Percentiles rank a stretch among this genome's conserved stretches.
Evolutionary conservation across 2,888 invertebrate species (phyloP).

Genomic region (Yponomeuta sedellus): DNA sequence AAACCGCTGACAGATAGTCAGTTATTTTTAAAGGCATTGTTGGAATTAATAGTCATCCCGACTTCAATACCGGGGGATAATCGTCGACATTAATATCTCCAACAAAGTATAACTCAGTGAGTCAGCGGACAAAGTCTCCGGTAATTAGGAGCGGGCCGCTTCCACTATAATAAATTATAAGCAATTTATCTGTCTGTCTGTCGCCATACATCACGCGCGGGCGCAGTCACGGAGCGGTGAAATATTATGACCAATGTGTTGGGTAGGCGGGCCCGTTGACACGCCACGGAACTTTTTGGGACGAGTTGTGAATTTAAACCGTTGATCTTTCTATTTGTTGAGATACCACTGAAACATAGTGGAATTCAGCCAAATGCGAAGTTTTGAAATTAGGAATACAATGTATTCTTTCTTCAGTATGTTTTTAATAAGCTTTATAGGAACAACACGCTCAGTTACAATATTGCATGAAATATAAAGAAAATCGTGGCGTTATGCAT

Average conservation of each 20-base stretch:
- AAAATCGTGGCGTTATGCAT: too few species aligned
- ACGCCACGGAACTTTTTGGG: neutral
- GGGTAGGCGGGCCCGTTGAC: conserved; percentile 5
- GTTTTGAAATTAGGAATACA: too few species aligned
- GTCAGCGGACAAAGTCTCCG: conserved; percentile 42
- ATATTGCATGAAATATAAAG: too few species aligned
- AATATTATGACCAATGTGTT: conserved; percentile 53
- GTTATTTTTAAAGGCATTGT: conserved; percentile 12
- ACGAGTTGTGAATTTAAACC: neutral
- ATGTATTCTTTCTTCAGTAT: too few species aligned
- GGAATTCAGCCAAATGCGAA: too few species aligned
- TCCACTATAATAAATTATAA: conserved; percentile 69
- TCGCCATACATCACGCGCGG: conserved; percentile 64
- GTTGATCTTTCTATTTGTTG: conserved; percentile 1
- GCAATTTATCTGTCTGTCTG: conserved; percentile 73
- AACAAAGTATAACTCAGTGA: conserved; percentile 35
- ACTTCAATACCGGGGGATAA: conserved; percentile 16
- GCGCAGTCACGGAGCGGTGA: conserved; percentile 59
- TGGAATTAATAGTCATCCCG: conserved; percentile 10
- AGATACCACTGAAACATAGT: too few species aligned
- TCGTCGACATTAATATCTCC: conserved; percentile 16
- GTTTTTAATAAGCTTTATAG: too few species aligned
- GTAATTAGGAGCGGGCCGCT: conserved; percentile 61
- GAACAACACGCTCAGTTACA: too few species aligned
- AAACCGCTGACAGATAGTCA: conserved; percentile 3